Percentiles rank a stretch among this genome's conserved stretches.
These are phyloP conservation scores for Mythimna vitellina DNA, from an alignment of 2,888 invertebrate species.

Conservation along the genomic window DNA sequence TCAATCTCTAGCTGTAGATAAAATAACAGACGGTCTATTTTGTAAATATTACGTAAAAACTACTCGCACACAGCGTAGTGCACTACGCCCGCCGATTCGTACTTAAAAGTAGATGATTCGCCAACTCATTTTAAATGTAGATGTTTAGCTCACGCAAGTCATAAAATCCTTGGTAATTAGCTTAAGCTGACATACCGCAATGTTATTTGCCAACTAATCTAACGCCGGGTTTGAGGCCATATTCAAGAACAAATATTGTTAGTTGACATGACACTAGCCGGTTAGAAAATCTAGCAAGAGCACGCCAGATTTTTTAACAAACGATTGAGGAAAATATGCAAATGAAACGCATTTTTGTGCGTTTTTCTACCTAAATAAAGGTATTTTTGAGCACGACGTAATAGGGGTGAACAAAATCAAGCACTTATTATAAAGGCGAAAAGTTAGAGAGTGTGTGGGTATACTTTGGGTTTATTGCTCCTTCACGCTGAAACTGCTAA, in stretches of 20 bases:
- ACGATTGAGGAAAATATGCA: constrained; percentile 14
- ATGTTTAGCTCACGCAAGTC: constrained; percentile 17
- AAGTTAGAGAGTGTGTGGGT: no score
- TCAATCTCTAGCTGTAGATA: no score
- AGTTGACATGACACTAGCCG: constrained; percentile 21
- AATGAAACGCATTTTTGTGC: background rate
- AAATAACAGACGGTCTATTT: no score
- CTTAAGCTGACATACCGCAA: constrained; percentile 47
- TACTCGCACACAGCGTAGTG: no score
- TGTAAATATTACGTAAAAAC: no score
- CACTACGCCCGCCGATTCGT: no score
- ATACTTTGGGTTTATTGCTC: no score
- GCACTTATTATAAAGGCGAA: no score
- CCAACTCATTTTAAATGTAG: background rate
- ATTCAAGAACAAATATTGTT: constrained; percentile 32
- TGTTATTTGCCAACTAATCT: constrained; percentile 47
- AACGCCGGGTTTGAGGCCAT: constrained; percentile 34
- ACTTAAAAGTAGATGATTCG: background rate
- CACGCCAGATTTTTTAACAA: constrained; percentile 36
- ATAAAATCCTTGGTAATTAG: constrained; percentile 47
- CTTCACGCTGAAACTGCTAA: no score
- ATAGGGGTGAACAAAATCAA: background rate
- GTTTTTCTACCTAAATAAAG: background rate
- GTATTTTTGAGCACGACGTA: background rate
- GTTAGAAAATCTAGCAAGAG: constrained; percentile 41